Conservation (phyloP, 2,113 vertebrate species). For the Salvelinus namaycush region DNA sequence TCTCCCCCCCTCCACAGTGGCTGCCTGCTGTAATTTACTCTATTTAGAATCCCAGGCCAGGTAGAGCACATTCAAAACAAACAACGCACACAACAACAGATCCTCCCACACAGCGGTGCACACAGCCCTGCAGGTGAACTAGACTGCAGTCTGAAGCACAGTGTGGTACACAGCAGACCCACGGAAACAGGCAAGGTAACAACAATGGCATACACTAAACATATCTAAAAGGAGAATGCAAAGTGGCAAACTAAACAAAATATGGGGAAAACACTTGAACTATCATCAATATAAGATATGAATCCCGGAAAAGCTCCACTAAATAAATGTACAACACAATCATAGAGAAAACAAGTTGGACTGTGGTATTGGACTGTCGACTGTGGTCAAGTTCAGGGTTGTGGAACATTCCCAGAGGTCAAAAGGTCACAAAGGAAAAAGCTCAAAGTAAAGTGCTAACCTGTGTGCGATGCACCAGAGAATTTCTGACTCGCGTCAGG, state of each 20-base stretch:
- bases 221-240: not conserved
- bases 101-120: no score
- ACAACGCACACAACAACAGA: not conserved
- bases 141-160: no score
- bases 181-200: not conserved
- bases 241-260: not conserved
- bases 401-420: not conserved
- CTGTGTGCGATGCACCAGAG: conserved; percentile 60
- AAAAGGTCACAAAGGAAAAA: not conserved
- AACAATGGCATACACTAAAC: not conserved
- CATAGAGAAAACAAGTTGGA: not conserved
- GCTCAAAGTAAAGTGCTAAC: conserved; percentile 52
- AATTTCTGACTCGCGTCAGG: conserved; percentile 50
- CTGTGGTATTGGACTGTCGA: no score
- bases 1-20: not conserved
- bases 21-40: not conserved
- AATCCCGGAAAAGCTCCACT: not conserved
- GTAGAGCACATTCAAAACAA: not conserved
- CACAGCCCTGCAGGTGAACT: no score
- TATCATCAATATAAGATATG: not conserved
- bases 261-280: not conserved
- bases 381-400: not conserved
- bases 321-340: not conserved
- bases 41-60: not conserved
- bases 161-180: not conserved